These are phyloP conservation scores for Epinotia ramella DNA, from an alignment of 2,888 invertebrate genomes.

Conservation along the genomic window DNA sequence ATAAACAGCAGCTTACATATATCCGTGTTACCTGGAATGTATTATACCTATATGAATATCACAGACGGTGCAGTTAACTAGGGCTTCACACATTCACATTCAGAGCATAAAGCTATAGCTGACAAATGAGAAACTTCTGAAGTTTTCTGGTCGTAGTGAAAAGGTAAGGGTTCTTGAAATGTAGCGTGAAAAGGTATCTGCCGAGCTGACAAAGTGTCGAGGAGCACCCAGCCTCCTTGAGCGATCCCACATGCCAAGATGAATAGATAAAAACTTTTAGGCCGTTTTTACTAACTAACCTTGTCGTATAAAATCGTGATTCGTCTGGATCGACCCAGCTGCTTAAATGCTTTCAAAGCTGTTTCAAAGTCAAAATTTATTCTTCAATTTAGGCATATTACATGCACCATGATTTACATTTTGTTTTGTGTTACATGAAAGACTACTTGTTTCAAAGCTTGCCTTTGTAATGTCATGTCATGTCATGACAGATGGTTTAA, in stretches of 20 bases:
- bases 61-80: not conserved
- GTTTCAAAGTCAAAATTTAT: not conserved
- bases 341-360: not conserved
- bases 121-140: conserved; percentile 34
- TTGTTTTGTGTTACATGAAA: not conserved
- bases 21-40: not conserved
- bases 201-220: conserved; percentile 29
- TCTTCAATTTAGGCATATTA: too few species aligned
- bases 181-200: conserved; percentile 31
- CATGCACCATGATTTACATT: not conserved
- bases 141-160: conserved; percentile 23
- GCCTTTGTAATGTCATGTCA: conserved; percentile 21
- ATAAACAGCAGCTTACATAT: too few species aligned
- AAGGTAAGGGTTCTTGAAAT: conserved; percentile 37
- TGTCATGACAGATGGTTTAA: conserved; percentile 18
- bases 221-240: conserved; percentile 26
- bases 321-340: not conserved
- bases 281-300: not conserved
- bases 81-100: conserved; percentile 4
- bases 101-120: not conserved
- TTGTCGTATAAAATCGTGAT: not conserved
- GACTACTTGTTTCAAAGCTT: conserved; percentile 14
- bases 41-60: not conserved
- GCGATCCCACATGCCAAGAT: conserved; percentile 12
- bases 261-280: conserved; percentile 13